Base-by-base conservation (phyloP, 2,113 vertebrate species). In the Athene noctua region DNA sequence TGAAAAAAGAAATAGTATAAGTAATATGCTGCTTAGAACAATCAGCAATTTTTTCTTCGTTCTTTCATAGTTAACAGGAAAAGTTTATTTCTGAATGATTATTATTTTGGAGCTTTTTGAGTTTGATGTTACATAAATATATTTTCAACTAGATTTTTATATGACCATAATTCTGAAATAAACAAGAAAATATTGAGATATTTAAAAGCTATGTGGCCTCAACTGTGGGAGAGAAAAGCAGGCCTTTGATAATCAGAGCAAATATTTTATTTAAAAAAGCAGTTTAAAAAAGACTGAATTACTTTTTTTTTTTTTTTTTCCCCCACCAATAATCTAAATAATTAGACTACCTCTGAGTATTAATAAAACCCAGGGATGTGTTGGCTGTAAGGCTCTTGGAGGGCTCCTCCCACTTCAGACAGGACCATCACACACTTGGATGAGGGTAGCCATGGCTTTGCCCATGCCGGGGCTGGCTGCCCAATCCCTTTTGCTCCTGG, bases 351-450 rank as follows among this genome's bases (percentile, higher is more conserved):
- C n/a, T 11, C 13, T 30, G 27, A 67, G 4, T 71, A 52, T 66
- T 61, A 72, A 27, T 49, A 75, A 84, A 58, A 52, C 15, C 12
- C 30, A 38, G 26, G 49, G 36, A 67, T 12, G 14, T 1, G 5
- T 36, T 79, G 36, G 22, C 34, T 71, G 5, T 46, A 46, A 46
- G 51, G 47, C 32, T 9, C 8, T 52, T 0, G 0, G 27, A 61
- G 15, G 14, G 16, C 34, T 80, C 7, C 22, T 59, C 46, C 46
- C 13, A 7, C 42, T 25, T 42, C 40, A 58, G 58, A 34, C 2
- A 3, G 14, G 52, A 34, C 12, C 26, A 46, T 9, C 2, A 4
- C 23, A 15, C 27, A 59, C 23, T 5, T 0, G 0, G 36, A 26
- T 46, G 9, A 49, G 32, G 34, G 21, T 18, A 67, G 30, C 26